A percentile compares a stretch with the other conserved stretches of the same genome.
These are phyloP conservation scores for Diacarnus erythraeanus DNA, from an alignment of 37 sponge, comb jelly and placozoan species.

Conservation along the genomic window DNA sequence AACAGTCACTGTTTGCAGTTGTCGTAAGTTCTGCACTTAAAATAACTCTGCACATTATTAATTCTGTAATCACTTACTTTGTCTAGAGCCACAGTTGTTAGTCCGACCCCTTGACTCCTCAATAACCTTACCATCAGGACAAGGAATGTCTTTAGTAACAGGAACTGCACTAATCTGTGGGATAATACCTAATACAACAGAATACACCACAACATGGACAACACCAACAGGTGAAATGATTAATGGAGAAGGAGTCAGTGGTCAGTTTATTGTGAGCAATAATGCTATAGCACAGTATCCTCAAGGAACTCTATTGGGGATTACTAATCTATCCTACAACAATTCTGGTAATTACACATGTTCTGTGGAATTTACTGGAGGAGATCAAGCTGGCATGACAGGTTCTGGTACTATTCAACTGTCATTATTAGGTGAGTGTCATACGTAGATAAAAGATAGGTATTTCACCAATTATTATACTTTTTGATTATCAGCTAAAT, in stretches of 20 bases:
- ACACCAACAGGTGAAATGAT: neutral
- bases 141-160: too few relatives aligned
- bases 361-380: neutral
- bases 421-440: neutral
- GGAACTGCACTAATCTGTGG: neutral
- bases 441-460: neutral
- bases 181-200: neutral
- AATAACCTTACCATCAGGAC: too few relatives aligned
- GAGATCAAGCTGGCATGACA: neutral
- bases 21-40: too few relatives aligned
- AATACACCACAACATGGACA: neutral
- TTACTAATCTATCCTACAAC: neutral
- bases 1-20: too few relatives aligned
- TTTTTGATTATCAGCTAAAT: too few relatives aligned
- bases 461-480: too few relatives aligned
- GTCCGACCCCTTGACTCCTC: too few relatives aligned
- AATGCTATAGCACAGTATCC: neutral
- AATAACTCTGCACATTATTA: too few relatives aligned
- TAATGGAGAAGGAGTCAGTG: neutral
- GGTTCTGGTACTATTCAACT: too few relatives aligned
- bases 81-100: too few relatives aligned
- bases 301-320: neutral
- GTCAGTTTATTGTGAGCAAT: neutral
- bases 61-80: too few relatives aligned
- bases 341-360: conserved; percentile 13